These are phyloP conservation scores for Oophaga sylvatica DNA, from an alignment of 2,797 vertebrate genomes.

Conservation along the genomic window DNA sequence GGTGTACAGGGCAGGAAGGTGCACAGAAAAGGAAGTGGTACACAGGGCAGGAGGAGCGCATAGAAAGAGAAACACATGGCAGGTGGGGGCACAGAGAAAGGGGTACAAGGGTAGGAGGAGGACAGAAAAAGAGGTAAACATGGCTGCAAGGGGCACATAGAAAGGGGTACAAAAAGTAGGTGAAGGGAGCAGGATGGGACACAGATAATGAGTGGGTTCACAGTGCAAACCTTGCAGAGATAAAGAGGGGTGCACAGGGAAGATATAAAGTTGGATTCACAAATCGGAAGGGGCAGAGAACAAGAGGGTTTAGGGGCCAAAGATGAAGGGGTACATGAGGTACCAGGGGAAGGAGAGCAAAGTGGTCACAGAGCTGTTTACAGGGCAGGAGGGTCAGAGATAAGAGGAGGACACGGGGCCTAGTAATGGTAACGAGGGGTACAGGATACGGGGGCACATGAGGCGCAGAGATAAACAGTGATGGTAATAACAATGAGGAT, in stretches of 20 bases:
- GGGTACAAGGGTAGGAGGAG: not conserved
- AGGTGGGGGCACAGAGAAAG: not conserved
- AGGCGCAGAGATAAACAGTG: not conserved
- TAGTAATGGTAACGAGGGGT: not conserved
- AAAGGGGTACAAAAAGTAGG: too few relatives aligned
- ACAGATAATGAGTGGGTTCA: not conserved
- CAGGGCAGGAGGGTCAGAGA: not conserved
- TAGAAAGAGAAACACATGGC: too few relatives aligned
- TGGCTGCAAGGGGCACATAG: too few relatives aligned
- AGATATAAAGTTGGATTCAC: too few relatives aligned
- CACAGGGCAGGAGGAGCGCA: not conserved
- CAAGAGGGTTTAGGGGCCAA: too few relatives aligned
- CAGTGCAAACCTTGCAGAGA: not conserved
- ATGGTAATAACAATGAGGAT: too few relatives aligned
- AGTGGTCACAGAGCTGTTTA: not conserved
- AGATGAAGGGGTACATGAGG: not conserved
- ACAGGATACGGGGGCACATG: not conserved
- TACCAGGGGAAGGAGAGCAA: not conserved
- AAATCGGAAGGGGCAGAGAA: too few relatives aligned
- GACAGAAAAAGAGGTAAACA: not conserved
- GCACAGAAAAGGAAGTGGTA: not conserved
- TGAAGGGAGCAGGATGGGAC: too few relatives aligned
- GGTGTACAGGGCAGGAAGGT: not conserved
- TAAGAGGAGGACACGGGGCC: not conserved
- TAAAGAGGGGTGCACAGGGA: not conserved